phyloP scores from a whole-genome alignment of 2,888 invertebrate species.

The Drosophila formosana region DNA sequence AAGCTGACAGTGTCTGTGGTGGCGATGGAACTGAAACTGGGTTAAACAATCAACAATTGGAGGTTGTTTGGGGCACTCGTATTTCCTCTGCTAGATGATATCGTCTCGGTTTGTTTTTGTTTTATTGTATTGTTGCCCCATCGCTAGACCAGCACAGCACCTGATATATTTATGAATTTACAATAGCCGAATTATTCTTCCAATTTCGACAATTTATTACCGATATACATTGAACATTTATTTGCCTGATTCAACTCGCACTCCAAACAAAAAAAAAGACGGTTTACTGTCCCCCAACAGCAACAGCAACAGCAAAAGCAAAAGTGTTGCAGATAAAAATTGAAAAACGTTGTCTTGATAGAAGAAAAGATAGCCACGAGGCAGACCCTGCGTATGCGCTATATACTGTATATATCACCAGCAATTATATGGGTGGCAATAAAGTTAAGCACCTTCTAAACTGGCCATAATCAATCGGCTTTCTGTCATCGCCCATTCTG shows the following conservation, averaged over 20 bases:
- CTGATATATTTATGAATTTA: constrained; percentile 81
- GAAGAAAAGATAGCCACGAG: constrained; percentile 64
- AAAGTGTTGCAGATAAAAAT: constrained; percentile 59
- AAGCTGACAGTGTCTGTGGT: constrained; percentile 22
- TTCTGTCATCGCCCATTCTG: constrained; percentile 27
- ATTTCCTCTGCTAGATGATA: constrained; percentile 26
- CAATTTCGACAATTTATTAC: constrained; percentile 80
- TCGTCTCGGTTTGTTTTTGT: constrained; percentile 17
- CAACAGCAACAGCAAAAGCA: constrained; percentile 47
- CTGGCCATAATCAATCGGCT: constrained; percentile 55
- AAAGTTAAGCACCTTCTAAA: constrained; percentile 62
- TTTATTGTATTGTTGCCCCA: constrained; percentile 50
- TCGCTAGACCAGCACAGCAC: constrained; percentile 46
- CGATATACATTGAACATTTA: constrained; percentile 68
- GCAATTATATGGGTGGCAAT: constrained; percentile 46
- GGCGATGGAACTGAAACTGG: constrained; percentile 44
- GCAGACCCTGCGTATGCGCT: constrained; percentile 65
- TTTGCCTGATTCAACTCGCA: constrained; percentile 46
- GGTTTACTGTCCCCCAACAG: constrained; percentile 57
- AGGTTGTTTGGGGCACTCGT: constrained; percentile 23
- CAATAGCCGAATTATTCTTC: constrained; percentile 68
- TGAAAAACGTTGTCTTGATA: constrained; percentile 67
- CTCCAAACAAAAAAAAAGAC: constrained; percentile 26
- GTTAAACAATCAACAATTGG: constrained; percentile 53
- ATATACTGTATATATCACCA: constrained; percentile 47